Conservation (phyloP, 2,797 vertebrate genomes). For the Aldrovandia affinis region DNA sequence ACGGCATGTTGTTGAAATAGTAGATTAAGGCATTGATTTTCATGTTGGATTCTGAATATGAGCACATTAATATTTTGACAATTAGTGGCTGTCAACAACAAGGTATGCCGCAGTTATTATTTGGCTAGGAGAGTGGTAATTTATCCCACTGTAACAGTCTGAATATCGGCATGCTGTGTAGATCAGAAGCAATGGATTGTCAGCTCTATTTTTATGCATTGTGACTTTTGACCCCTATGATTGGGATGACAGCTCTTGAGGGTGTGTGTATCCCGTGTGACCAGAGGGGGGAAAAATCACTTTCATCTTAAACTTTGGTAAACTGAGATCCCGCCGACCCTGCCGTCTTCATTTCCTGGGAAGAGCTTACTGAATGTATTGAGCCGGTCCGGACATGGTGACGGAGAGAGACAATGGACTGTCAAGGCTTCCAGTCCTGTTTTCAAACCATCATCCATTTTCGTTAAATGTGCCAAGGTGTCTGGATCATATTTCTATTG, state of each 20-base stretch:
- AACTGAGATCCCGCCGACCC: slow-evolving; percentile 56
- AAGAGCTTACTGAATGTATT: slow-evolving; percentile 47
- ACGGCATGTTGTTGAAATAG: slow-evolving; percentile 35
- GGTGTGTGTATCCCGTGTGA: slow-evolving; percentile 36
- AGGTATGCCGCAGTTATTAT: slow-evolving; percentile 57
- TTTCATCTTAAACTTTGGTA: slow-evolving; percentile 49
- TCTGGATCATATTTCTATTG: slow-evolving; percentile 50
- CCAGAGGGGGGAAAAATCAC: background rate
- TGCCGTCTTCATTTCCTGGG: slow-evolving; percentile 68
- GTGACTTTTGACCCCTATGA: slow-evolving; percentile 60
- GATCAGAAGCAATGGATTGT: slow-evolving; percentile 72
- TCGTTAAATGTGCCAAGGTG: slow-evolving; percentile 68
- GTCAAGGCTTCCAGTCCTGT: slow-evolving; percentile 62
- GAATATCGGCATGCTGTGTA: slow-evolving; percentile 72
- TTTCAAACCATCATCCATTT: slow-evolving; percentile 63
- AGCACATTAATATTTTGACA: slow-evolving; percentile 42
- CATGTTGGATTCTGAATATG: background rate
- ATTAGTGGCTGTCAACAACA: slow-evolving; percentile 55
- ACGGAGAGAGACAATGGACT: slow-evolving; percentile 64
- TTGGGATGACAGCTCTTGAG: slow-evolving; percentile 40
- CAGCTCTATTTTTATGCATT: slow-evolving; percentile 71
- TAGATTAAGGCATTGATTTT: slow-evolving; percentile 36
- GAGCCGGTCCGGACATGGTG: slow-evolving; percentile 53
- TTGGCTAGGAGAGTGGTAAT: slow-evolving; percentile 55
- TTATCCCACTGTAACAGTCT: slow-evolving; percentile 61